Evolutionary conservation across 2,888 invertebrate species (phyloP).

Genomic region (Ptychoptera contaminata): DNA sequence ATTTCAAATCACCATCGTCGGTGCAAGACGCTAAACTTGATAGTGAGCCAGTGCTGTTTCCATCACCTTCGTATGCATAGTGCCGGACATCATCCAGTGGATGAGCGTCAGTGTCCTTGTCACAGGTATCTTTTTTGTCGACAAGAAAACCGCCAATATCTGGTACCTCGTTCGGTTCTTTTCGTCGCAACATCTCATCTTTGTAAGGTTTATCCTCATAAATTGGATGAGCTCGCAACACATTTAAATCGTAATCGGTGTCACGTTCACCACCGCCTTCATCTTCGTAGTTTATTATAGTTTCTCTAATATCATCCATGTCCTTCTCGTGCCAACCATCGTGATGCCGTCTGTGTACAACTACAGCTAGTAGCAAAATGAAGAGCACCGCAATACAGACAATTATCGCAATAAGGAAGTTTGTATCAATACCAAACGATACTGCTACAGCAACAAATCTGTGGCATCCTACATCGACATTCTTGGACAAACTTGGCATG

Average conservation of each 20-base stretch:
- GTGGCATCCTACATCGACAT: constrained; percentile 60
- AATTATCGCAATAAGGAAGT: constrained; percentile 77
- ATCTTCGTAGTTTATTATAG: constrained; percentile 93
- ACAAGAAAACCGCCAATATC: constrained; percentile 83
- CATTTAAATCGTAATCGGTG: constrained; percentile 39
- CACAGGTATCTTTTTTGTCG: constrained; percentile 76
- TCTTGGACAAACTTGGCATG: constrained; percentile 52
- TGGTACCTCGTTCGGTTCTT: constrained; percentile 43
- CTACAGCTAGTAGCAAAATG: constrained; percentile 75
- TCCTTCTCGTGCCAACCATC: constrained; percentile 81
- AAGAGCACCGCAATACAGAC: constrained; percentile 64
- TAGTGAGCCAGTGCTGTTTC: constrained; percentile 81
- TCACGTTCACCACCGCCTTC: constrained; percentile 98
- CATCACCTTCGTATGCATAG: constrained; percentile 96
- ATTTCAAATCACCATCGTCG: constrained; percentile 83
- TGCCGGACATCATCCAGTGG: constrained; percentile 94
- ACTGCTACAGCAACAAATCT: constrained; percentile 57
- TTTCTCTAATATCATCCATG: constrained; percentile 91
- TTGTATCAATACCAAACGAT: constrained; percentile 70
- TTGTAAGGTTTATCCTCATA: constrained; percentile 31
- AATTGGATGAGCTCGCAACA: constrained; percentile 28
- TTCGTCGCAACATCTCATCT: constrained; percentile 19
- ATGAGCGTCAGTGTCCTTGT: constrained; percentile 79
- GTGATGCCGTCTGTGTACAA: constrained; percentile 74
- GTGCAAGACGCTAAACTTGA: constrained; percentile 87